Conservation (phyloP, 2,888 invertebrate species). For the Fragum sueziense region DNA sequence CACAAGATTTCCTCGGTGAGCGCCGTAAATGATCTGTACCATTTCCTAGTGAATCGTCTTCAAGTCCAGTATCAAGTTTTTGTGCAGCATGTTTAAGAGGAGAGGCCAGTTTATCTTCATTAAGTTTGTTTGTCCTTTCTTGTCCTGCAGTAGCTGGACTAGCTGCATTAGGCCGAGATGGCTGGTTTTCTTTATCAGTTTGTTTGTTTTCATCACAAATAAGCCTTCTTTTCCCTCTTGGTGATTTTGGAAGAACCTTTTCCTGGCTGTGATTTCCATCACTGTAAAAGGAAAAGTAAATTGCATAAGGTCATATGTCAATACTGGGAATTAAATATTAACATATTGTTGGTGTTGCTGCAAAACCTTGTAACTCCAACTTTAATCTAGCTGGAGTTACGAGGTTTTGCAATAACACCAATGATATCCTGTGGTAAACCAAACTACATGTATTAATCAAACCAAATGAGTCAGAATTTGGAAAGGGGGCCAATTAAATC, state of each 20-base stretch:
- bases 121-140: neutral
- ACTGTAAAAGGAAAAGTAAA: neutral
- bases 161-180: neutral
- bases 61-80: neutral
- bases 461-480: too few relatives aligned
- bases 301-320: too few relatives aligned
- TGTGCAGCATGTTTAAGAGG: neutral
- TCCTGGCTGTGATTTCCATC: neutral
- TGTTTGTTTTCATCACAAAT: neutral
- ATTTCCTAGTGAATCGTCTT: neutral
- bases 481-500: too few relatives aligned
- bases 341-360: too few relatives aligned
- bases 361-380: too few relatives aligned
- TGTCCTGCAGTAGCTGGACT: neutral
- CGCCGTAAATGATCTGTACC: neutral
- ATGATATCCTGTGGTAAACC: too few relatives aligned
- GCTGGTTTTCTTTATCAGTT: neutral
- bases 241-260: neutral
- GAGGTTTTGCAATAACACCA: too few relatives aligned
- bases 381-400: too few relatives aligned
- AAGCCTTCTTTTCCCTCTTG: neutral
- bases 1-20: neutral
- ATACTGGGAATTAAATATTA: too few relatives aligned
- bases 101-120: neutral
- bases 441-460: too few relatives aligned